Evolutionary conservation across 1,140 invertebrate genomes (phyloP).

Genomic region (Pachypeltis micranthus): DNA sequence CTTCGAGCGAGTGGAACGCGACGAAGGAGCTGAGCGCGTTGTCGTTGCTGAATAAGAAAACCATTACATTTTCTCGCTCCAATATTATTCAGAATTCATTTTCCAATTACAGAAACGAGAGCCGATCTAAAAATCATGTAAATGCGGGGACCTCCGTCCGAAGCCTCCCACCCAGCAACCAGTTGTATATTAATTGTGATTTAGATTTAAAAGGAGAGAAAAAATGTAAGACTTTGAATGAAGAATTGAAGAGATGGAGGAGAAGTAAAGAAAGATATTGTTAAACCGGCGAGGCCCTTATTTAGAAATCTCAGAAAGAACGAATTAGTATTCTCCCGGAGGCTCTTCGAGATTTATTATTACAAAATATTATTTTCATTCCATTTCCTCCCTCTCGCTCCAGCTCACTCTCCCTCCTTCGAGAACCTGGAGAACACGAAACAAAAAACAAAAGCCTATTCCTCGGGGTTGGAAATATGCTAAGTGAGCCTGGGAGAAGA

Average conservation of each 20-base stretch:
- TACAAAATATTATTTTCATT: constrained; percentile 10
- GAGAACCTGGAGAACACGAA: background rate
- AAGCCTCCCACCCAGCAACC: background rate
- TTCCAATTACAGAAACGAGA: no score
- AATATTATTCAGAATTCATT: no score
- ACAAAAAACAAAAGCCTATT: background rate
- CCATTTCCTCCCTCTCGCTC: constrained; percentile 1
- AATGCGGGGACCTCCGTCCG: no score
- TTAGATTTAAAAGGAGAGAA: background rate
- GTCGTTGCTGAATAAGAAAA: no score
- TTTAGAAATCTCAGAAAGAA: constrained; percentile 9
- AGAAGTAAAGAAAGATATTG: background rate
- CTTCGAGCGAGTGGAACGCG: no score
- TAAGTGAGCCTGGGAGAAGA: background rate
- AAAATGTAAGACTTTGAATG: background rate
- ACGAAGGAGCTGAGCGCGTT: no score
- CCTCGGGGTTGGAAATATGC: background rate
- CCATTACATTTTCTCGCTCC: no score
- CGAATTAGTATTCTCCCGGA: constrained; percentile 5
- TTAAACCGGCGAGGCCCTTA: background rate
- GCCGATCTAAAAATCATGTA: background rate
- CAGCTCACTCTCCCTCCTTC: background rate
- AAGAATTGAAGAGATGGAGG: background rate
- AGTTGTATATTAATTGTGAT: background rate
- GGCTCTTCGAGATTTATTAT: constrained; percentile 3